Percentiles rank a stretch among this genome's conserved stretches.
Evolutionary conservation across 2,888 invertebrate genomes (phyloP).

Genomic region (Chymomyza amoena): DNA sequence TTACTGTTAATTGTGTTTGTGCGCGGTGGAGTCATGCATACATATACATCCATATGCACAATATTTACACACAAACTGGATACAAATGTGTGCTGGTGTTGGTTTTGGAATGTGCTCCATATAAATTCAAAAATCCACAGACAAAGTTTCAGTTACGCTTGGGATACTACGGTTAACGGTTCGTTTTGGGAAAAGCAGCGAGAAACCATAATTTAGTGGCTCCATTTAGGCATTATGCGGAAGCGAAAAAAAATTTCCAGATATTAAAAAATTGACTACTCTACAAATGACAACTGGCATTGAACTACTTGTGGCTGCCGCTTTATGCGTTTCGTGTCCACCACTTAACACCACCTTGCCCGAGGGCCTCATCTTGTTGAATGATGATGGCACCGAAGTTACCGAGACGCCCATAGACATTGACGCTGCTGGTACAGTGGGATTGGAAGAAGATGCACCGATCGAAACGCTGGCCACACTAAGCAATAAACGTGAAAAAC

Average conservation of each 20-base stretch:
- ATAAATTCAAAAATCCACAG: slow-evolving; percentile 9
- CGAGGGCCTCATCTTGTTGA: slow-evolving; percentile 44
- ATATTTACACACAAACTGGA: slow-evolving; percentile 48
- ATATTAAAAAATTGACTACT: not conserved
- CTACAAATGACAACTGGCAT: slow-evolving; percentile 63
- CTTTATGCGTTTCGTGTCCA: slow-evolving; percentile 71
- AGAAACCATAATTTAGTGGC: slow-evolving; percentile 9
- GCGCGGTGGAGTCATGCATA: slow-evolving; percentile 44
- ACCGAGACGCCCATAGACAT: slow-evolving; percentile 37
- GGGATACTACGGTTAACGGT: slow-evolving; percentile 34
- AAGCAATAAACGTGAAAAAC: slow-evolving; percentile 51
- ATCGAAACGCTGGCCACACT: slow-evolving; percentile 55
- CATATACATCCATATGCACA: slow-evolving; percentile 26
- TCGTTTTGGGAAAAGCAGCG: slow-evolving; percentile 11
- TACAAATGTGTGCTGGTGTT: slow-evolving; percentile 5
- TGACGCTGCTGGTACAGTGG: slow-evolving; percentile 17
- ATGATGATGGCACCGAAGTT: slow-evolving; percentile 31
- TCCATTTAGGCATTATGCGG: slow-evolving; percentile 41
- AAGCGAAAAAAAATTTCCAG: slow-evolving; percentile 45
- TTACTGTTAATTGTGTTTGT: slow-evolving; percentile 70
- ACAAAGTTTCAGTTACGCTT: slow-evolving; percentile 46
- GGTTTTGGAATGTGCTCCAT: not conserved
- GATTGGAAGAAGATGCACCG: slow-evolving; percentile 40
- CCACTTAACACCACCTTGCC: slow-evolving; percentile 45
- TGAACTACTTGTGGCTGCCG: slow-evolving; percentile 72